Evolutionary conservation across 2,113 vertebrate species (phyloP), one percentile per base, ranked within the genome.

Genomic region (Mesembrinibis cayennensis): DNA sequence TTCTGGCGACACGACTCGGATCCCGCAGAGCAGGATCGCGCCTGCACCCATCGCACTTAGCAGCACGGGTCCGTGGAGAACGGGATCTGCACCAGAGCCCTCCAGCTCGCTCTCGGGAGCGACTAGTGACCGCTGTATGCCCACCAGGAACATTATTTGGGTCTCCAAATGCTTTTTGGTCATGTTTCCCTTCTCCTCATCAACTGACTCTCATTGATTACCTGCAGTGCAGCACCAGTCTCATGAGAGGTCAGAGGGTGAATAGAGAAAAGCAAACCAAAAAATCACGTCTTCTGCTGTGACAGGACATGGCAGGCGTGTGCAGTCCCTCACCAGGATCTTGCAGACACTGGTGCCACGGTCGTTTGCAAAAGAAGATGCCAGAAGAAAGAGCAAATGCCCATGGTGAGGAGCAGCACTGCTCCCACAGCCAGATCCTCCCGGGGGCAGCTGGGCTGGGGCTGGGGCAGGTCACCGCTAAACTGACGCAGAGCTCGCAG

Each of bases 61-160:
- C 55, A 47, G 76, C 8, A 0, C 6, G 11, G 72, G 29, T 52
- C 71, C 19, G 9, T 7, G 71, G 36, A 14, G 55, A 47, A 55
- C 3, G 1, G 55, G 47, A 9, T 26, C 30, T 5, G 23, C 79
- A 30, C 40, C 73, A 56, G 30, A 40, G 40, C 36, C n/a, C 49
- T 36, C 23, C 1, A 0, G 47, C 80, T 47, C 3, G 0, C 40
- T 62, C 42, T 56, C 2, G 1, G 56, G 30, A 71, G 50, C 2
- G 7, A 63, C 42, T 9, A 32, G 26, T 7, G 50, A 65, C 11
- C 2, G 2, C 30, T 49, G 29, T 29, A 17, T 55, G 17, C 44
- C n/a, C 81, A 34, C 45, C 50, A 38, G 30, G 9, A 79, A 26
- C 49, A 2, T 14, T 11, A 34, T 29, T n/a, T 47, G n/a, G 49